These are phyloP conservation scores for Tolmerus cingulatus DNA, from an alignment of 2,888 invertebrate species.

Conservation along the genomic window DNA sequence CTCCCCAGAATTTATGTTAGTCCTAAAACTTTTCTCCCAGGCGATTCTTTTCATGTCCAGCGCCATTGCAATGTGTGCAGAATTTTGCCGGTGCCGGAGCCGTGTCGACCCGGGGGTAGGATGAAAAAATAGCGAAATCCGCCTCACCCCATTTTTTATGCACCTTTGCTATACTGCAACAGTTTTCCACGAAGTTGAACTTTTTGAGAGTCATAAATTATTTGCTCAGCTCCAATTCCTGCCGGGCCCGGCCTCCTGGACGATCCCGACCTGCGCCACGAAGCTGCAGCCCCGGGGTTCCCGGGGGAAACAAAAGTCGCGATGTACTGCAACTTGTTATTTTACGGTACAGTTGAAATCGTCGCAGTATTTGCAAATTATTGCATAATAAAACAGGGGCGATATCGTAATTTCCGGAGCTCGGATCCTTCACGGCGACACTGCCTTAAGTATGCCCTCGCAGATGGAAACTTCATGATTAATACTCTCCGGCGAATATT, in stretches of 20 bases:
- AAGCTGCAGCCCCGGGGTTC: not conserved
- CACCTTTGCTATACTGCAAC: slow-evolving; percentile 33
- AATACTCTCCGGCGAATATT: not conserved
- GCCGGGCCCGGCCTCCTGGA: not conserved
- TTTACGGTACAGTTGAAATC: slow-evolving; percentile 34
- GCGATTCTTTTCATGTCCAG: slow-evolving; percentile 37
- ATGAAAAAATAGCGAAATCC: not conserved
- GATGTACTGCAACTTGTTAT: slow-evolving; percentile 37
- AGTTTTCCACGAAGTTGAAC: slow-evolving; percentile 38
- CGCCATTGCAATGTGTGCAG: slow-evolving; percentile 23
- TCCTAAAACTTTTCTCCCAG: slow-evolving; percentile 34
- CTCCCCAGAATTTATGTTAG: slow-evolving; percentile 33
- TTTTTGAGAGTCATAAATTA: slow-evolving; percentile 41
- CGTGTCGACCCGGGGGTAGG: not conserved
- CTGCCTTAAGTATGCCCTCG: not conserved
- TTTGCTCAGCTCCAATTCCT: slow-evolving; percentile 28
- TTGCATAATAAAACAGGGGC: slow-evolving; percentile 26
- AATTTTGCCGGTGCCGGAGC: slow-evolving; percentile 1
- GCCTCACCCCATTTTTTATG: slow-evolving; percentile 25
- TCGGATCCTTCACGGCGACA: not conserved
- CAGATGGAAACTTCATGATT: slow-evolving; percentile 17
- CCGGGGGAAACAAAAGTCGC: slow-evolving; percentile 29
- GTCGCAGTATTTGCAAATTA: slow-evolving; percentile 38
- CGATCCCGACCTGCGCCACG: not conserved
- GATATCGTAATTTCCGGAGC: slow-evolving; percentile 5